phyloP scores from a whole-genome alignment of 2,888 invertebrate genomes.

The Tiphia femorata region DNA sequence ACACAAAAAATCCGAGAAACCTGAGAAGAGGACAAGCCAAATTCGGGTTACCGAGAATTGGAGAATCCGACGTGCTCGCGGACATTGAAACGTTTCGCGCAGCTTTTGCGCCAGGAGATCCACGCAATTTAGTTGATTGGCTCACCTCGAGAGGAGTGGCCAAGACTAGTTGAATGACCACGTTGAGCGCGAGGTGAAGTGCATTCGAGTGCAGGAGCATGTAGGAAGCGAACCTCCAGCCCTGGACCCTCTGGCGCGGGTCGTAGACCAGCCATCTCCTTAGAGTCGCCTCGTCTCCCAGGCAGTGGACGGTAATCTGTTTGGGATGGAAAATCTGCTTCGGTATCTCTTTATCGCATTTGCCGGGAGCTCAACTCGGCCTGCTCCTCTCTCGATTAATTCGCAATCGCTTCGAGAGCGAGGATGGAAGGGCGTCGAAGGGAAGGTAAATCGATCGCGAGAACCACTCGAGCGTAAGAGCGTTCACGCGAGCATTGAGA shows the following conservation, averaged over 20 bases:
- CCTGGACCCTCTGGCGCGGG: slow-evolving; percentile 76
- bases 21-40: too few relatives aligned
- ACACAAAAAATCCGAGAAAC: too few relatives aligned
- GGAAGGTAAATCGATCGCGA: not conserved
- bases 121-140: slow-evolving; percentile 43
- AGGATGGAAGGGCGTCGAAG: too few relatives aligned
- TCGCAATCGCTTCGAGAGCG: not conserved
- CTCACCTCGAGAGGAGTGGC: slow-evolving; percentile 65
- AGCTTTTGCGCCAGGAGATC: too few relatives aligned
- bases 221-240: slow-evolving; percentile 86
- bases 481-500: too few relatives aligned
- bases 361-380: not conserved
- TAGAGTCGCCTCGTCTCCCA: slow-evolving; percentile 59
- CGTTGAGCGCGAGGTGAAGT: slow-evolving; percentile 83
- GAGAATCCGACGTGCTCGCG: too few relatives aligned
- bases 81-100: too few relatives aligned
- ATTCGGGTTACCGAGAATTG: too few relatives aligned
- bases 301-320: slow-evolving; percentile 64
- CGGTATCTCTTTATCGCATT: slow-evolving; percentile 10
- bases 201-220: slow-evolving; percentile 84
- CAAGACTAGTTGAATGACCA: slow-evolving; percentile 75
- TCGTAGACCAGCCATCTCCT: slow-evolving; percentile 73
- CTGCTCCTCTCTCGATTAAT: not conserved
- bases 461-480: not conserved
- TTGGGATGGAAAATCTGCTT: too few relatives aligned